Percentiles rank a stretch among this genome's conserved stretches.
These are phyloP conservation scores for Zaprionus bogoriensis DNA, from an alignment of 2,888 invertebrate species.

Conservation along the genomic window DNA sequence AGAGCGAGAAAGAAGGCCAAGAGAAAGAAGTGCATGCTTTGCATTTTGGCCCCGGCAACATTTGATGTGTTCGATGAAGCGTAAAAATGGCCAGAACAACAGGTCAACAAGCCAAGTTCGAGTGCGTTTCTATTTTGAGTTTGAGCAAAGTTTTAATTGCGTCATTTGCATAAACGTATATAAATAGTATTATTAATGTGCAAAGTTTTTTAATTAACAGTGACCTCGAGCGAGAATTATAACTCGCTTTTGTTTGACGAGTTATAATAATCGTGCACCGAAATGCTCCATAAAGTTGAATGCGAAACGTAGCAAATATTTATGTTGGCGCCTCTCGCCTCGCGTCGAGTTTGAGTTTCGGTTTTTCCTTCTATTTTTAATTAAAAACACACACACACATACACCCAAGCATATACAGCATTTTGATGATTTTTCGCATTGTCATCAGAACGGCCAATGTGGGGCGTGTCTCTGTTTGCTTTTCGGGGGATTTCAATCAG, in stretches of 20 bases:
- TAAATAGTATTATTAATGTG: conserved; percentile 28
- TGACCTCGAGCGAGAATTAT: not conserved
- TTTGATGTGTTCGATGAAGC: conserved; percentile 37
- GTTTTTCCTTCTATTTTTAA: conserved; percentile 34
- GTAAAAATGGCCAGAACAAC: conserved; percentile 12
- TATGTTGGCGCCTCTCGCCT: conserved; percentile 46
- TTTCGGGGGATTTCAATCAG: conserved; percentile 64
- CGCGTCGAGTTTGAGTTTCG: not conserved
- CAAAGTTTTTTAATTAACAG: not conserved
- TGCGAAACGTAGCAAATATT: conserved; percentile 59
- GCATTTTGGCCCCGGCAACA: conserved; percentile 14
- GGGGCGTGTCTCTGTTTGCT: conserved; percentile 52
- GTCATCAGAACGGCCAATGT: conserved; percentile 34
- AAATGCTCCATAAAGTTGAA: conserved; percentile 56
- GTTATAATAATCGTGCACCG: conserved; percentile 10
- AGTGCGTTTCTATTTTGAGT: not conserved
- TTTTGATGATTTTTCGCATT: conserved; percentile 58
- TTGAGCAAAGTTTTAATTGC: conserved; percentile 36
- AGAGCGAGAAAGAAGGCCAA: not conserved
- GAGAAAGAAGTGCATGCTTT: not conserved
- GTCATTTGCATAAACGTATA: conserved; percentile 32
- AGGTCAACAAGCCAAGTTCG: conserved; percentile 22
- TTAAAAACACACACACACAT: conserved; percentile 52
- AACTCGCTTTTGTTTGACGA: conserved; percentile 21
- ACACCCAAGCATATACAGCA: too few species aligned